Evolutionary conservation across 2,888 invertebrate species (phyloP), one percentile per base, ranked within the genome.

Genomic region (Chelonus formosanus): DNA sequence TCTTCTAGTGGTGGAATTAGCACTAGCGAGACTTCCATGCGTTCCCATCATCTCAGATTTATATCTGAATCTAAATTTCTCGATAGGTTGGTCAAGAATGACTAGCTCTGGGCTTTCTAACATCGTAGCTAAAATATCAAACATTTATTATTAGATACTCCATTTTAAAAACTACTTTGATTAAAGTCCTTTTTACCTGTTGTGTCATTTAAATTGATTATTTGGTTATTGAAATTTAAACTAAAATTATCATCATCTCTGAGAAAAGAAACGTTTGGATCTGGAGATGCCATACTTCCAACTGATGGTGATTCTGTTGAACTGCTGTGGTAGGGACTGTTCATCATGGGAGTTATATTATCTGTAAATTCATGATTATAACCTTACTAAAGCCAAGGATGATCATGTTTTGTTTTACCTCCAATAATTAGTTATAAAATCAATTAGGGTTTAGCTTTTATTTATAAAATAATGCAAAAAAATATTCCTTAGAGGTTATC

Each of bases 41-140:
- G 93, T 93, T 0, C 94, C 94, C 63, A 91, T 89, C 94, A 94
- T 94, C 87, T 95, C 94, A 45, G 94, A 93, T 79, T 90, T 91
- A 78, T 95, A 95, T 1, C 94, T 88, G 80, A 94, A 95, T 61
- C 95, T 86, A 80, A 95, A 95, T 82, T 92, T 91, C 53, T 92
- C 90, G 32, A 90, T 89, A 0, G 95, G 94, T 74, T 94, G 90
- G 72, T 92, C 92, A 0, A 89, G 76, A 55, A 94, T 90, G 32
- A 85, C 84, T 47, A 94, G 80, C 68, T 83, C 85, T 2, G 92
- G 85, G 4, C 54, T 58, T 34, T 43, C 34, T 3, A 53, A 52
- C 50, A 74, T 34, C 34, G 52, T 52, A 44, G 43, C 61, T 61
- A 34, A 8, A 52, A 48, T 7, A 44, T 20, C 20, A 20, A 20